Evolutionary conservation across 2,888 invertebrate species (phyloP), one percentile per base, ranked within the genome.

Genomic region (Saturnia japonica): DNA sequence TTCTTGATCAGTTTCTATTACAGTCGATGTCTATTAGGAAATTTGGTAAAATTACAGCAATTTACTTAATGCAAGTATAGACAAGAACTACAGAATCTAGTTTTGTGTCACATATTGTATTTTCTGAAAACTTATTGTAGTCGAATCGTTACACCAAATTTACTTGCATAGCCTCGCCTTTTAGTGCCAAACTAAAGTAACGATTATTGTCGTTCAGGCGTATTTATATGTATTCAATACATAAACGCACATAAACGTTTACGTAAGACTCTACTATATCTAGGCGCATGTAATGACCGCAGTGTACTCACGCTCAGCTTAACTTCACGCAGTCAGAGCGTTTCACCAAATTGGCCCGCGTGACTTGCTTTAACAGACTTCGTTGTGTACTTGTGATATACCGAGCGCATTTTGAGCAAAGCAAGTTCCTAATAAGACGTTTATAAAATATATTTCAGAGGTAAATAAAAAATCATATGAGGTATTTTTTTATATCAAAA

Each of bases 311-410:
- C 69, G 71, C 73, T 19, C 45, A 72, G 81, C 85, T 83, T 84
- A 86, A 86, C 88, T 88, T 82, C 85, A 84, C 82, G 78, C 84
- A 82, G 81, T 82, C 81, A 81, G 82, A 83, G 79, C 82, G 82
- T 87, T 90, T 86, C 78, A 86, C 81, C 80, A 91, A 91, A 91
- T 91, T 91, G 88, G 81, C 74, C 86, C 85, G 85, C 89, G 88
- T 91, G 91, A 91, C 91, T 91, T 90, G 91, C 90, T 76, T 75
- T 85, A 85, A 82, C 85, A 80, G 80, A 79, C 77, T 72, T 75
- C 80, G 74, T 68, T 75, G 80, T 75, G 82, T 74, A 73, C 66
- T 74, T 74, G 75, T 4, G 78, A 68, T 74, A 80, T 81, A 85
- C 76, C 75, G 75, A 60, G 81, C 64, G 2, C 54, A 54, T 54